Percentiles rank a stretch among this genome's conserved stretches.
These are phyloP conservation scores for Brachystomella parvula DNA, from an alignment of 1,140 invertebrate genomes.

Conservation along the genomic window DNA sequence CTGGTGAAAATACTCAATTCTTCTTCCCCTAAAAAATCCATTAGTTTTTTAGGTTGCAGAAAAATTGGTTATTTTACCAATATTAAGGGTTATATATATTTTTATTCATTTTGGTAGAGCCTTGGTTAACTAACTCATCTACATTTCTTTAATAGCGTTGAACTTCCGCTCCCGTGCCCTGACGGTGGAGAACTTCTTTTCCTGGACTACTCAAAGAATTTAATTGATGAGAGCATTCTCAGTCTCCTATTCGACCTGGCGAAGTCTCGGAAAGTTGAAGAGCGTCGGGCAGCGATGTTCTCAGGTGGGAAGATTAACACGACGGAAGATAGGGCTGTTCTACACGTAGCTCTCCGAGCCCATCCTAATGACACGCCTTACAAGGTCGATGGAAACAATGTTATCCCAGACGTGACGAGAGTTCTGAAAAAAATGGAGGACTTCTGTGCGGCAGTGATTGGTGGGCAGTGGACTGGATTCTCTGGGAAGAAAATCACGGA, in stretches of 20 bases:
- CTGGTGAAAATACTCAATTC: too few species aligned
- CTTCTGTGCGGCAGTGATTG: slow-evolving; percentile 69
- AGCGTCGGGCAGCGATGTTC: slow-evolving; percentile 88
- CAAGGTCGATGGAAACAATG: slow-evolving; percentile 79
- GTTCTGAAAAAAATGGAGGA: slow-evolving; percentile 92
- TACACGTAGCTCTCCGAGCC: slow-evolving; percentile 91
- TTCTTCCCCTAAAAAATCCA: too few species aligned
- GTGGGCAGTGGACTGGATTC: slow-evolving; percentile 73
- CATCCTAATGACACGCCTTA: slow-evolving; percentile 65
- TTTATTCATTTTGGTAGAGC: too few species aligned
- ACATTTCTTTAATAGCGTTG: slow-evolving; percentile 19
- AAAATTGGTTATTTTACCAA: too few species aligned
- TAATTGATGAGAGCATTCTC: slow-evolving; percentile 70
- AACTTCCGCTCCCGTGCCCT: slow-evolving; percentile 27
- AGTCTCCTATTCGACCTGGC: slow-evolving; percentile 70
- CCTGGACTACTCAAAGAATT: slow-evolving; percentile 94
- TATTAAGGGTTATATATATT: too few species aligned
- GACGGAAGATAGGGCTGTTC: slow-evolving; percentile 89
- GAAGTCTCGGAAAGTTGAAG: slow-evolving; percentile 69
- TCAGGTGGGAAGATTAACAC: slow-evolving; percentile 92
- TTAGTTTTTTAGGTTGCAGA: too few species aligned
- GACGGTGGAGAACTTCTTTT: slow-evolving; percentile 50
- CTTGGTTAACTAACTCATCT: neutral
- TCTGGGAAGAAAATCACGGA: slow-evolving; percentile 93
- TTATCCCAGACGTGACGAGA: slow-evolving; percentile 85